Evolutionary conservation across 2,888 invertebrate genomes (phyloP), one percentile per base, ranked within the genome.

Genomic region (Drosophila formosana): DNA sequence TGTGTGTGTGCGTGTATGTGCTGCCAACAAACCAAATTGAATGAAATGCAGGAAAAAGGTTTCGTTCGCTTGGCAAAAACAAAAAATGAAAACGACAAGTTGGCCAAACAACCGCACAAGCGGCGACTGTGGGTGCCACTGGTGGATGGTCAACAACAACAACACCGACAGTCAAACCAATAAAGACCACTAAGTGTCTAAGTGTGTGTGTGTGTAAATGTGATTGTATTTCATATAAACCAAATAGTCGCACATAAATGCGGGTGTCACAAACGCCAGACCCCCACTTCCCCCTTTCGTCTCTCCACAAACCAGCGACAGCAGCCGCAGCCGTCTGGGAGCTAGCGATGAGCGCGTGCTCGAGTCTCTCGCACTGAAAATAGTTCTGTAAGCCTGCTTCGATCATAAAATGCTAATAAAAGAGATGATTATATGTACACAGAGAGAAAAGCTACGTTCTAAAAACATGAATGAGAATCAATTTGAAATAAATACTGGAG

Each of bases 101-200:
- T 68, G 66, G 66, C 74, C 88, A 75, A 89, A 88, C 79, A 89
- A 83, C 82, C 83, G 71, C 83, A 83, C 67, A 66, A 80, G 75
- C 80, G 80, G 80, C 80, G 71, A 66, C 81, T 85, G 82, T 78
- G 83, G 89, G 89, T 82, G 86, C 88, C 66, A 65, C 68, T 71
- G 65, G 65, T 69, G 72, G 46, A 62, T 51, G 71, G 84, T 69
- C 78, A 62, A 49, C 47, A 46, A 30, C 53, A 52, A 26, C 45
- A 57, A 52, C 66, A 60, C 56, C 58, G 57, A 55, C 63, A 70
- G 58, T 47, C 85, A 72, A 78, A 80, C 89, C 84, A 86, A 84
- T 89, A 84, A 89, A 88, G 89, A 88, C 90, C 89, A 89, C 88
- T 89, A 84, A 89, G 84, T 86, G 89, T 85, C 87, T 63, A 66